Conservation (phyloP, 2,888 invertebrate species). For the Pristionchus mayeri region DNA sequence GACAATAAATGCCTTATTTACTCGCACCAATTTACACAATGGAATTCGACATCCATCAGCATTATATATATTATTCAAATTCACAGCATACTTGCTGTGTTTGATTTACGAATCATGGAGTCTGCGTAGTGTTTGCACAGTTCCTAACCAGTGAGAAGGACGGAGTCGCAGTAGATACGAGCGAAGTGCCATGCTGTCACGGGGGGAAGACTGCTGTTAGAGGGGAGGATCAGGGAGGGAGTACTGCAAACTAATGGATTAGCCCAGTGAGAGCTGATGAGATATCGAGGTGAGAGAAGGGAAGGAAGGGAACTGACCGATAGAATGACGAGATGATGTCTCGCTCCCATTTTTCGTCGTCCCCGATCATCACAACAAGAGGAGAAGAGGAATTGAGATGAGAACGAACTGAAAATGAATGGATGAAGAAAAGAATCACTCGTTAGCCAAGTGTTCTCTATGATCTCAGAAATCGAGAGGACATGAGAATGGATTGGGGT, state of each 20-base stretch:
- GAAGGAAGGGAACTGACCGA: too few species aligned
- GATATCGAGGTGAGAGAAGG: too few species aligned
- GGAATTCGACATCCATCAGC: too few species aligned
- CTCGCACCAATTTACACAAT: too few species aligned
- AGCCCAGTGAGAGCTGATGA: too few species aligned
- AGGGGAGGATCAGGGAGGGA: not conserved
- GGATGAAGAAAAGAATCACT: too few species aligned
- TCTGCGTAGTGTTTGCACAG: too few species aligned
- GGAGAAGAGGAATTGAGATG: conserved; percentile 11
- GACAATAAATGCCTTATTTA: too few species aligned
- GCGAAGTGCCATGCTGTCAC: conserved; percentile 4
- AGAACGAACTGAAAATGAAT: not conserved
- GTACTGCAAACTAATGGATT: conserved; percentile 23
- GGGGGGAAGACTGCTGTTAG: not conserved
- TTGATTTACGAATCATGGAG: not conserved
- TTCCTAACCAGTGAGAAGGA: conserved; percentile 33
- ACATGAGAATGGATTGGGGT: too few species aligned
- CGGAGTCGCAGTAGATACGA: conserved; percentile 15
- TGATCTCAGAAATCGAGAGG: too few species aligned
- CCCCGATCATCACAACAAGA: conserved; percentile 14
- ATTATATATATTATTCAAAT: not conserved
- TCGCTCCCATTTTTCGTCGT: not conserved
- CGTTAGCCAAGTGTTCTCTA: too few species aligned
- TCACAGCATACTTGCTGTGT: not conserved
- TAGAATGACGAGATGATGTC: not conserved